Percentiles rank a stretch among this genome's conserved stretches.
Evolutionary conservation across 92 coral and sea anemone species (phyloP).

Genomic region (Chrysogorgia sp.): DNA sequence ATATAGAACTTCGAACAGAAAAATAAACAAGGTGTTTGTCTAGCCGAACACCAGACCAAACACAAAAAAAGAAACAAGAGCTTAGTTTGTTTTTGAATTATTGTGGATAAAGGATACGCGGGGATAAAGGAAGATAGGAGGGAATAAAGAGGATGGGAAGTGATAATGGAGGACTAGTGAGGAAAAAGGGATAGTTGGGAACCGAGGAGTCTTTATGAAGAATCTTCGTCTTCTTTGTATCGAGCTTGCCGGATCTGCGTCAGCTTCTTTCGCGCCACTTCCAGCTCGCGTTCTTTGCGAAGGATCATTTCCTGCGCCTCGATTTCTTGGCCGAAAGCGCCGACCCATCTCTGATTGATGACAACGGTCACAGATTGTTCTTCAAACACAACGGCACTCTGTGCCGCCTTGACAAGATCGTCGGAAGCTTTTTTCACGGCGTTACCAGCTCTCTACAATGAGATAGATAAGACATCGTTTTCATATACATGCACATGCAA

Average conservation of each 20-base stretch:
- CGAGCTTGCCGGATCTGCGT: slow-evolving; percentile 87
- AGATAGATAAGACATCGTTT: too few species aligned
- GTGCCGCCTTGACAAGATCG: slow-evolving; percentile 92
- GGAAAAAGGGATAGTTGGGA: slow-evolving; percentile 24
- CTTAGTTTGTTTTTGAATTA: too few species aligned
- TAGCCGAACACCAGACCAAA: neutral
- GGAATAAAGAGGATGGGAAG: slow-evolving; percentile 1
- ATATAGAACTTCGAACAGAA: neutral
- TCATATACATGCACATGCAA: too few species aligned
- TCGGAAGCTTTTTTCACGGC: slow-evolving; percentile 98
- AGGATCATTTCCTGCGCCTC: slow-evolving; percentile 94
- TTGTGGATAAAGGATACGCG: too few species aligned
- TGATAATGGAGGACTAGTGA: neutral
- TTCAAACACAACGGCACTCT: slow-evolving; percentile 96
- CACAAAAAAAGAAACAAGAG: neutral
- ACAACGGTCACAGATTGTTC: slow-evolving; percentile 94
- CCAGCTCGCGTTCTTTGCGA: slow-evolving; percentile 90
- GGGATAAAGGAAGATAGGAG: neutral
- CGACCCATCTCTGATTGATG: slow-evolving; percentile 97
- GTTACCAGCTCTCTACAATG: slow-evolving; percentile 83
- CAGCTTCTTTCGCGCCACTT: slow-evolving; percentile 78
- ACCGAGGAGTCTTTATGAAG: neutral
- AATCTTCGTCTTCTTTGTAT: slow-evolving; percentile 83
- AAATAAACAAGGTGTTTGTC: neutral
- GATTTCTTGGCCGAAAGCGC: slow-evolving; percentile 95